These are phyloP conservation scores for Aleiodes testaceus DNA, from an alignment of 2,888 invertebrate species.

Conservation along the genomic window DNA sequence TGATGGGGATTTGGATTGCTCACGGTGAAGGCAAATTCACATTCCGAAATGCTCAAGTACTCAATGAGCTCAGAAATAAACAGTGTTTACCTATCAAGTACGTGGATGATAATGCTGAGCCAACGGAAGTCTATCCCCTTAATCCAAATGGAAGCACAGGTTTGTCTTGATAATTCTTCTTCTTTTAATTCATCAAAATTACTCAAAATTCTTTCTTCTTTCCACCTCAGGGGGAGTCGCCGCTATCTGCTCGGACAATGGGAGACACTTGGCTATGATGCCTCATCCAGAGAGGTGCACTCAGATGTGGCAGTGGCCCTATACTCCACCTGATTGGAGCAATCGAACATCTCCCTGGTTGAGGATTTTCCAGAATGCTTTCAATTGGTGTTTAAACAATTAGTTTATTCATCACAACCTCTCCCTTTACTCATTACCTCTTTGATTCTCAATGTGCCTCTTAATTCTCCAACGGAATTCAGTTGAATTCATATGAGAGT, in stretches of 20 bases:
- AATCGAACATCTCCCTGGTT: constrained; percentile 90
- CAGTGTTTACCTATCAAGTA: constrained; percentile 87
- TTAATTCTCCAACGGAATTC: too few relatives aligned
- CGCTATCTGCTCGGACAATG: constrained; percentile 90
- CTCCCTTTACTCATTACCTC: too few relatives aligned
- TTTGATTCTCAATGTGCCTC: too few relatives aligned
- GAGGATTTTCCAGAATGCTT: constrained; percentile 92
- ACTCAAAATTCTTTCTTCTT: background rate
- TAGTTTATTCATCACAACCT: background rate
- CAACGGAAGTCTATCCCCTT: constrained; percentile 90
- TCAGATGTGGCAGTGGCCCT: constrained; percentile 93
- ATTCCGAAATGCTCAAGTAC: constrained; percentile 74
- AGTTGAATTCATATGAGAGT: too few relatives aligned
- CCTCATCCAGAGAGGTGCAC: constrained; percentile 97
- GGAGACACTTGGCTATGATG: constrained; percentile 97
- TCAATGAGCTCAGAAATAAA: constrained; percentile 74
- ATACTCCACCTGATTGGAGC: constrained; percentile 75
- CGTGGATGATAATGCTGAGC: constrained; percentile 84
- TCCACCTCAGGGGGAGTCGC: constrained; percentile 83
- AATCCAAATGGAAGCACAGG: constrained; percentile 94
- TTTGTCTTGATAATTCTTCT: constrained; percentile 64
- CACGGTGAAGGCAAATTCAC: constrained; percentile 94
- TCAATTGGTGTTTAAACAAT: constrained; percentile 76
- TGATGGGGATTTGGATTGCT: constrained; percentile 96
- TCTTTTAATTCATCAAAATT: background rate